Percentiles rank a stretch among this genome's conserved stretches.
phyloP scores from a whole-genome alignment of 2,888 invertebrate genomes.

The Eupithecia inturbata region DNA sequence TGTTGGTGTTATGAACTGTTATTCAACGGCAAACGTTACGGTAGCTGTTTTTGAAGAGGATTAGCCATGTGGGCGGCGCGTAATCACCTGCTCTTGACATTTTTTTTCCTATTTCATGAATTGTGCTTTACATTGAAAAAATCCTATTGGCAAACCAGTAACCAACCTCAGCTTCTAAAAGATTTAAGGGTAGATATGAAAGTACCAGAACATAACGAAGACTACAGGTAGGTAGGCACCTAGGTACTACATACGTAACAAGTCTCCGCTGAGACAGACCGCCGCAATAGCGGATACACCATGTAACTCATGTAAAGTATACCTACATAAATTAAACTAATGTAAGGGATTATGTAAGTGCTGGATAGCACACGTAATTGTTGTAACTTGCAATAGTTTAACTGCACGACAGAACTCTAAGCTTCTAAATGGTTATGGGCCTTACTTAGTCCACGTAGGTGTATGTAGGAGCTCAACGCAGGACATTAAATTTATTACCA shows the following conservation, averaged over 20 bases:
- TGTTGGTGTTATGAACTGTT: constrained; percentile 34
- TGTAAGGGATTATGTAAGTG: not conserved
- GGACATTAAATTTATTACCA: not conserved
- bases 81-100: constrained; percentile 11
- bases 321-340: too few species aligned
- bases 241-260: too few species aligned
- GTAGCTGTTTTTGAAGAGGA: not conserved
- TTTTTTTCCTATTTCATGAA: not conserved
- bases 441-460: not conserved
- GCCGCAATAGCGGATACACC: too few species aligned
- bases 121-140: not conserved
- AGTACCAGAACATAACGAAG: not conserved
- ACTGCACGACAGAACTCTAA: constrained; percentile 18
- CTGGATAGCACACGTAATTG: not conserved
- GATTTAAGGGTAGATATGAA: not conserved
- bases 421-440: not conserved
- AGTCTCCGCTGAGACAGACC: too few species aligned
- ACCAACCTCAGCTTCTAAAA: not conserved
- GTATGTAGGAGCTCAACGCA: not conserved
- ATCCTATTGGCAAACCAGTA: not conserved
- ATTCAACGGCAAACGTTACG: constrained; percentile 9
- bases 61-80: constrained; percentile 2
- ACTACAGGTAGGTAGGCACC: too few species aligned
- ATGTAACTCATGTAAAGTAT: too few species aligned
- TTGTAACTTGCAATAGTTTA: constrained; percentile 20